Percentiles rank a stretch among this genome's conserved stretches.
phyloP scores from a whole-genome alignment of 2,888 invertebrate species.

The Boloria selene region DNA sequence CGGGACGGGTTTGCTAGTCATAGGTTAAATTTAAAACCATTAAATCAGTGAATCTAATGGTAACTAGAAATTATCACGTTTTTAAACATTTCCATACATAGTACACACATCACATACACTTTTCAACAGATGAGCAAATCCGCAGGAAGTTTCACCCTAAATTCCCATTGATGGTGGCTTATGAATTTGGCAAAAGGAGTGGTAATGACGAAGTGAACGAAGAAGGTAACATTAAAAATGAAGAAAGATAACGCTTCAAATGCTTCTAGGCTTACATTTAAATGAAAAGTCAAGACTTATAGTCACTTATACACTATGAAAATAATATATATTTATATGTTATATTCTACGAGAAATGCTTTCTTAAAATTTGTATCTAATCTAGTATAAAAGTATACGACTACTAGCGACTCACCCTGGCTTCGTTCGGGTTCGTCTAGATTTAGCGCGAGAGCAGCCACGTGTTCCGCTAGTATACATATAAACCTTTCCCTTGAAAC shows the following conservation, averaged over 20 bases:
- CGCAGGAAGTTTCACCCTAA: conserved; percentile 64
- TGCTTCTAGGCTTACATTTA: conserved; percentile 28
- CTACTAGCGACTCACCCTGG: no score
- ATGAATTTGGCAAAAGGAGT: conserved; percentile 71
- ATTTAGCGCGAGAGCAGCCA: no score
- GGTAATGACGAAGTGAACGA: conserved; percentile 58
- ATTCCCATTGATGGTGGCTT: conserved; percentile 62
- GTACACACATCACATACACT: conserved; percentile 30
- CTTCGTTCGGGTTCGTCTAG: no score
- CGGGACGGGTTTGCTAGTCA: no score
- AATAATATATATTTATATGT: no score
- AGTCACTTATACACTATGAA: no score
- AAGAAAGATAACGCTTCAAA: conserved; percentile 21
- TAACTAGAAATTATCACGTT: background rate
- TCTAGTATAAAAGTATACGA: conserved; percentile 2
- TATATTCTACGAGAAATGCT: background rate
- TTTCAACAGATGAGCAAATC: conserved; percentile 49
- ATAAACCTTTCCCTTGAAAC: no score
- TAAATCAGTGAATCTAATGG: no score
- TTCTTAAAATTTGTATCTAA: background rate
- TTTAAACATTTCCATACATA: conserved; percentile 8
- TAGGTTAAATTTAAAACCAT: no score
- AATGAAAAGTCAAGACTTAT: background rate
- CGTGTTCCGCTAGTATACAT: no score
- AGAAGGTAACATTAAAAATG: conserved; percentile 62